Evolutionary conservation across 2,113 vertebrate genomes (phyloP).

Genomic region (Tragelaphus buxtoni): DNA sequence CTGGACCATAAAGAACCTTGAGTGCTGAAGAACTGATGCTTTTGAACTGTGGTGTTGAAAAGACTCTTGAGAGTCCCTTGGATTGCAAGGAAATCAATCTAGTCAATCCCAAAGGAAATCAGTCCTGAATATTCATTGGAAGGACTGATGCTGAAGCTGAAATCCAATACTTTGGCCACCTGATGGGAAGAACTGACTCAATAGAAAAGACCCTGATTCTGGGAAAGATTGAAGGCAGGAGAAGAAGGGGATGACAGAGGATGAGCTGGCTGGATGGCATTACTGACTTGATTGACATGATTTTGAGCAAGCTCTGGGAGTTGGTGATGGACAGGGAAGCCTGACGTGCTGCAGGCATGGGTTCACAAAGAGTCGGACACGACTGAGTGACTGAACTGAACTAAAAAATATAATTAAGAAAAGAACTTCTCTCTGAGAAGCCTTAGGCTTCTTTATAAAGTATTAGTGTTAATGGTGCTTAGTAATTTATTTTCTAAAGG

Average conservation of each 20-base stretch:
- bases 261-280: background rate
- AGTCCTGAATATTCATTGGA: background rate
- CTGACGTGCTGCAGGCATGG: background rate
- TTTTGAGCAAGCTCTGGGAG: background rate
- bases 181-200: background rate
- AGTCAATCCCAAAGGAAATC: background rate
- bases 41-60: background rate
- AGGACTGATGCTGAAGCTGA: background rate
- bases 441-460: slow-evolving; percentile 2
- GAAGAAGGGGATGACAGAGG: background rate
- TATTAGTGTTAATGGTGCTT: background rate
- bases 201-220: background rate
- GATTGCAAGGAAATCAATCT: background rate
- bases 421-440: background rate
- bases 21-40: background rate
- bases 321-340: background rate
- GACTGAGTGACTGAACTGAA: background rate
- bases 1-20: background rate
- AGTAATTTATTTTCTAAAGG: slow-evolving; percentile 32
- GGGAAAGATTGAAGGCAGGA: background rate
- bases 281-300: background rate
- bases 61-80: background rate
- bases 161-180: background rate
- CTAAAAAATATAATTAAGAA: background rate
- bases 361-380: background rate